Percentiles rank a stretch among this genome's conserved stretches.
phyloP scores from a whole-genome alignment of 2,797 vertebrate species.

The Gymnodraco acuticeps region DNA sequence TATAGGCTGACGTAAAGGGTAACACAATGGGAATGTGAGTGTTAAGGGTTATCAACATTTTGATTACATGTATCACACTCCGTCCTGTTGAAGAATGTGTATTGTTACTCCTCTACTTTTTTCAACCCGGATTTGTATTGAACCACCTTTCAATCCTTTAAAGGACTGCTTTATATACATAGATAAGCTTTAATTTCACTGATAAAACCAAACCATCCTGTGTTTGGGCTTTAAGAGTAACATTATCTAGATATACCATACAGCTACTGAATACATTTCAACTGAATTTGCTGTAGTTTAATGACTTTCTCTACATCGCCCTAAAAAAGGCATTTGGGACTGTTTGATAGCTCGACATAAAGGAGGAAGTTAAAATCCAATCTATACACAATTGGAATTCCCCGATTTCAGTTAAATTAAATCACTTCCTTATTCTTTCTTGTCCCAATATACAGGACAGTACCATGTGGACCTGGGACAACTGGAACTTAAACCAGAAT shows the following conservation, averaged over 20 bases:
- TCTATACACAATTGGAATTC: background rate
- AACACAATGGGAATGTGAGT: background rate
- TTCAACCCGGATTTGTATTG: background rate
- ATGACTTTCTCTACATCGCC: too few relatives aligned
- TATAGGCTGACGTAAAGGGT: background rate
- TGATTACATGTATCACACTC: background rate
- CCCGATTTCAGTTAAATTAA: background rate
- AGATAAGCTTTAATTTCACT: background rate
- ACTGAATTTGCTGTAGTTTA: background rate
- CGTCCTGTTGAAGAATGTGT: background rate
- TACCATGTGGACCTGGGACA: constrained; percentile 70
- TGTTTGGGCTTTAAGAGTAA: constrained; percentile 13
- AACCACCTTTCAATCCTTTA: background rate
- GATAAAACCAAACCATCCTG: background rate
- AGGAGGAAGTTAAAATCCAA: background rate
- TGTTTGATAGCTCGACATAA: background rate
- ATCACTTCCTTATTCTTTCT: background rate
- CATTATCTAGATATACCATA: background rate
- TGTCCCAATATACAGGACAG: constrained; percentile 57
- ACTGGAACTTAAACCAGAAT: constrained; percentile 74
- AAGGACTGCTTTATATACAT: background rate
- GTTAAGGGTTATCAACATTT: background rate
- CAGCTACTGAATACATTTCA: background rate
- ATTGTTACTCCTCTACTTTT: background rate
- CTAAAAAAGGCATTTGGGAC: background rate